Conservation (phyloP, 2,888 invertebrate species). For the Aspidapion aeneum region DNA sequence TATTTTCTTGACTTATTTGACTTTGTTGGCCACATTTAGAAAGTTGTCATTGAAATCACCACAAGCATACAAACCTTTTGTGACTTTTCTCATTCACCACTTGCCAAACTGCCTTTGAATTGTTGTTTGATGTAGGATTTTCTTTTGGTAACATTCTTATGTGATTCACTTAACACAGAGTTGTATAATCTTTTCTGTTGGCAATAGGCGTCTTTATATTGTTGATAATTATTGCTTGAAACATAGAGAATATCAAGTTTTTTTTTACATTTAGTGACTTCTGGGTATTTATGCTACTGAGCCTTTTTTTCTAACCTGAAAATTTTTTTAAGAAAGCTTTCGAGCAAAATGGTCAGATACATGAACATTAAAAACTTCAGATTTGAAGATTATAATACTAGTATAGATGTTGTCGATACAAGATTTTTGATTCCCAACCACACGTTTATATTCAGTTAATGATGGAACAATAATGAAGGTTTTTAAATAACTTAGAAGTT, state of each 20-base stretch:
- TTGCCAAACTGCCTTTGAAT: neutral
- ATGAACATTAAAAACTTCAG: neutral
- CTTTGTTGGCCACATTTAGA: neutral
- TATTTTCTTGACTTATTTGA: neutral
- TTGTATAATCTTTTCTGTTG: neutral
- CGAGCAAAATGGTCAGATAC: neutral
- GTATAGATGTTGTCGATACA: conserved; percentile 5
- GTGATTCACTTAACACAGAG: neutral
- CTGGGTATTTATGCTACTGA: neutral
- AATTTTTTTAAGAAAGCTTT: neutral
- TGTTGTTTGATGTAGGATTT: too few species aligned
- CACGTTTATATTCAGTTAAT: neutral
- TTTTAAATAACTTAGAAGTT: neutral
- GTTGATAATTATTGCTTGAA: neutral
- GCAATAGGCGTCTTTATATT: neutral
- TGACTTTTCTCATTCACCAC: neutral
- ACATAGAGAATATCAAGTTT: neutral
- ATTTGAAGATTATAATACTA: neutral
- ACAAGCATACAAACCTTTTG: too few species aligned
- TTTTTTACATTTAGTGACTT: neutral
- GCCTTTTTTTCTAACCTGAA: neutral
- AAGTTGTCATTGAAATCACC: neutral
- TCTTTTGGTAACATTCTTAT: too few species aligned
- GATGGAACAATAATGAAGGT: neutral
- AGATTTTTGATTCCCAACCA: neutral